Evolutionary conservation across 2,888 invertebrate species (phyloP), one percentile per base, ranked within the genome.

Genomic region (Netelia fuscicornis): DNA sequence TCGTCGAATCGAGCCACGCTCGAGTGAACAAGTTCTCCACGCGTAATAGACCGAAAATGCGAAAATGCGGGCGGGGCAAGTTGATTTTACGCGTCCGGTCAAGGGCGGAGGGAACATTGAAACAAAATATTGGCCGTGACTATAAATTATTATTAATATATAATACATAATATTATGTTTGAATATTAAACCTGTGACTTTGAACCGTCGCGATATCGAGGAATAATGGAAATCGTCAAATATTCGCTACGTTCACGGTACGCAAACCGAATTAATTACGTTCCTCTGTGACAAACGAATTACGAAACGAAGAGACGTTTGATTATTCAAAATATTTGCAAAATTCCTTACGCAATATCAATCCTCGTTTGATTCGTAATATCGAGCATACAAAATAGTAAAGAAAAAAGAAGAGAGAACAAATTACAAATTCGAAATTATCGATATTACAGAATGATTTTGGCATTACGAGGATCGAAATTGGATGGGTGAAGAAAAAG

Each of bases 401-500:
- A 5, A 58, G 44, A 60, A 44, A 60, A 3, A 72, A 60, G 23
- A 25, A 70, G n/a, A 2, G 68, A n/a, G 25, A 64, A 44, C 11
- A 20, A 20, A 20, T 20, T 10, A 60, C 13, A 25, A n/a, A 37
- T 42, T 17, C 13, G 10, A n/a, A 37, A 56, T 20, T 20, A 44
- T 6, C 44, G 20, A 20, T 10, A 23, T 72, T 23, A 20, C 1
- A 2, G 13, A 13, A 44, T 60, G 2, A 44, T 58, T 44, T 44
- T 37, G 11, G 6, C 11, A 76, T 60, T 60, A 48, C n/a, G 52
- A 62, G 42, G 23, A 72, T 56, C 78, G 52, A 65, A 58, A 64
- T 2, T n/a, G 17, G 2, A 42, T 65, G 8, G 62, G 9, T 9
- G 17, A 30, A 64, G 23, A 17, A 64, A 65, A 52, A 30, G 56